phyloP scores from a whole-genome alignment of 1,140 invertebrate genomes.

The Eurosta solidaginis region DNA sequence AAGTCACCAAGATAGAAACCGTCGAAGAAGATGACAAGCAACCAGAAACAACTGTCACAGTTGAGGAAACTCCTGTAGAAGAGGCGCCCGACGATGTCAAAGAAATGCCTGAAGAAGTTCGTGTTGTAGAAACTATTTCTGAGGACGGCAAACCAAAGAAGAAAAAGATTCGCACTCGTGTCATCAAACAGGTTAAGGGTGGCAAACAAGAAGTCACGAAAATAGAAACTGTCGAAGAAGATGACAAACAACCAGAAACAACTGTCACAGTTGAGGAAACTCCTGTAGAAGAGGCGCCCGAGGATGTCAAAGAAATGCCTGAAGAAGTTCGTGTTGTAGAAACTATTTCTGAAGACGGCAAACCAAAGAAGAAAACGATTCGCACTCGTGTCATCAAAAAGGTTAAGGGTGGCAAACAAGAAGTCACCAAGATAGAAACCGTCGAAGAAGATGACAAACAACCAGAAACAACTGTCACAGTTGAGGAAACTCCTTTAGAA shows the following conservation, averaged over 20 bases:
- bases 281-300: conserved; percentile 15
- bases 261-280: conserved; percentile 23
- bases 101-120: conserved; percentile 27
- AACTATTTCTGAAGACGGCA: conserved; percentile 18
- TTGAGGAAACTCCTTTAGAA: conserved; percentile 23
- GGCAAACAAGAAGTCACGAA: conserved; percentile 29
- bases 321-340: conserved; percentile 29
- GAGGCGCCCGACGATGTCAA: conserved; percentile 17
- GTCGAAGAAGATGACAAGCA: conserved; percentile 30
- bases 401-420: conserved; percentile 30
- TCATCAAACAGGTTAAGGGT: conserved; percentile 27
- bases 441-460: conserved; percentile 31
- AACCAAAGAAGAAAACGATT: conserved; percentile 26
- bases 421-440: conserved; percentile 28
- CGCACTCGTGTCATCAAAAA: conserved; percentile 28
- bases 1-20: conserved; percentile 30
- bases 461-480: conserved; percentile 26
- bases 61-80: conserved; percentile 16
- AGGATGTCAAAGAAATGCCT: conserved; percentile 16
- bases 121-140: conserved; percentile 2
- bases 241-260: conserved; percentile 29
- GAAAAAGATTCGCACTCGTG: conserved; percentile 8
- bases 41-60: conserved; percentile 24
- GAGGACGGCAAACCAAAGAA: conserved; percentile 31
- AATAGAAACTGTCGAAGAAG: conserved; percentile 29